Evolutionary conservation across 2,888 invertebrate genomes (phyloP).

Genomic region (Leucoma salicis): DNA sequence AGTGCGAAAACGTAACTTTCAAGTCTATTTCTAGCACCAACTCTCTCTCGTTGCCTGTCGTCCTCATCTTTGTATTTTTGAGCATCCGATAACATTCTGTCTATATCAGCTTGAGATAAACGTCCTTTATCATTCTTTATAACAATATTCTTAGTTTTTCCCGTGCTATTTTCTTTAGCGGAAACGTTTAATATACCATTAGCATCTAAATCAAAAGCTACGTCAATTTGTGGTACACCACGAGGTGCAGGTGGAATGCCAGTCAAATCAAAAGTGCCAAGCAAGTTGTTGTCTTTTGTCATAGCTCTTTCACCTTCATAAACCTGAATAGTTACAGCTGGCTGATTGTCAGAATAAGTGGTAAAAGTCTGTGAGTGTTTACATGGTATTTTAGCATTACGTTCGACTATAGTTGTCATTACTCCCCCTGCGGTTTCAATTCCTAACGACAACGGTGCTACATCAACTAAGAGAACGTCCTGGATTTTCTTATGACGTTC

Average conservation of each 20-base stretch:
- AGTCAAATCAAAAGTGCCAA: slow-evolving; percentile 84
- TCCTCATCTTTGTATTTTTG: slow-evolving; percentile 88
- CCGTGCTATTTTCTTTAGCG: slow-evolving; percentile 85
- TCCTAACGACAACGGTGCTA: slow-evolving; percentile 85
- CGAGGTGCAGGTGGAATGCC: slow-evolving; percentile 87
- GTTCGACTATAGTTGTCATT: slow-evolving; percentile 88
- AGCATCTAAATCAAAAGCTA: slow-evolving; percentile 88
- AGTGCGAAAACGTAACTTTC: slow-evolving; percentile 86
- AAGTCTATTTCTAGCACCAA: slow-evolving; percentile 86
- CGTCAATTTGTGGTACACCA: slow-evolving; percentile 85
- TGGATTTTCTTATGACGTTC: slow-evolving; percentile 89
- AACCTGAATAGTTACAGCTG: slow-evolving; percentile 87
- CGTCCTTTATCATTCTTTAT: slow-evolving; percentile 92
- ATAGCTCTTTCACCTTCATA: slow-evolving; percentile 90
- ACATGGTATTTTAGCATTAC: slow-evolving; percentile 87
- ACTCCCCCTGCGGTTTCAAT: slow-evolving; percentile 91
- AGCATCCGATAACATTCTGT: slow-evolving; percentile 90
- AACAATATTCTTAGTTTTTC: slow-evolving; percentile 87
- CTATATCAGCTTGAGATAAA: slow-evolving; percentile 91
- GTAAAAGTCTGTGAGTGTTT: slow-evolving; percentile 88
- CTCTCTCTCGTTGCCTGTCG: slow-evolving; percentile 83
- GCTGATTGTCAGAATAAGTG: slow-evolving; percentile 91
- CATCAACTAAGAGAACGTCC: slow-evolving; percentile 83
- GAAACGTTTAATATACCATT: slow-evolving; percentile 92
- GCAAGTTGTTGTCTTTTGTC: slow-evolving; percentile 88